A percentile compares a stretch with the other conserved stretches of the same genome.
Conservation (phyloP, 2,113 vertebrate genomes). For the Zootoca vivipara region DNA sequence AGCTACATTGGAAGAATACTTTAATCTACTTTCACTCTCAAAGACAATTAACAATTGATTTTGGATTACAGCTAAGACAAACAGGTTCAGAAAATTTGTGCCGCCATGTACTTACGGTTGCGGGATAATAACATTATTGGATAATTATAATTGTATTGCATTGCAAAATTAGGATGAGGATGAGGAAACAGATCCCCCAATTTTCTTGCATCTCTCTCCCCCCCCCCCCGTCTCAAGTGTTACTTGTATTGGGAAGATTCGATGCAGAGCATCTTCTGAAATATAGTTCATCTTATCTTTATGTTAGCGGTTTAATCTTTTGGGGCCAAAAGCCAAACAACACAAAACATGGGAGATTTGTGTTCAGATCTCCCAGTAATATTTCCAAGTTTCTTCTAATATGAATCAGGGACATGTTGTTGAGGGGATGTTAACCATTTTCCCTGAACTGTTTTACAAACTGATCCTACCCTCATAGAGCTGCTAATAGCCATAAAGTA, state of each 20-base stretch:
- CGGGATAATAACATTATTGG: conserved; percentile 4
- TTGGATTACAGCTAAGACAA: conserved; percentile 33
- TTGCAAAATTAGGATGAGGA: background rate
- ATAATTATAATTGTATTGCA: background rate
- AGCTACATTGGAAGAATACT: conserved; percentile 26
- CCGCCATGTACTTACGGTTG: background rate
- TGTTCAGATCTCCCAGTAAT: background rate
- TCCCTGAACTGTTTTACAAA: background rate
- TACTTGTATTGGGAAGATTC: background rate
- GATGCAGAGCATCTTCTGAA: background rate
- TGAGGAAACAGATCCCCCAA: background rate
- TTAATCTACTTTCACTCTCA: conserved; percentile 40
- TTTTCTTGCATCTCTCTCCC: too few relatives aligned
- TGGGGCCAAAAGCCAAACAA: background rate
- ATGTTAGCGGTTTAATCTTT: background rate
- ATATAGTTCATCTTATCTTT: background rate
- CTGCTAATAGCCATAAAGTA: background rate
- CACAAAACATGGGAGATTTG: background rate
- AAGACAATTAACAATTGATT: conserved; percentile 36
- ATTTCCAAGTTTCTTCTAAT: background rate
- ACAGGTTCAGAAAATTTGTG: background rate
- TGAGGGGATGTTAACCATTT: background rate
- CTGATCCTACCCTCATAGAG: background rate
- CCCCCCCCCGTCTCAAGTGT: background rate
- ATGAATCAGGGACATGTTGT: background rate